Base-by-base conservation (phyloP, 2,888 invertebrate species). In the Dynastes maya region DNA sequence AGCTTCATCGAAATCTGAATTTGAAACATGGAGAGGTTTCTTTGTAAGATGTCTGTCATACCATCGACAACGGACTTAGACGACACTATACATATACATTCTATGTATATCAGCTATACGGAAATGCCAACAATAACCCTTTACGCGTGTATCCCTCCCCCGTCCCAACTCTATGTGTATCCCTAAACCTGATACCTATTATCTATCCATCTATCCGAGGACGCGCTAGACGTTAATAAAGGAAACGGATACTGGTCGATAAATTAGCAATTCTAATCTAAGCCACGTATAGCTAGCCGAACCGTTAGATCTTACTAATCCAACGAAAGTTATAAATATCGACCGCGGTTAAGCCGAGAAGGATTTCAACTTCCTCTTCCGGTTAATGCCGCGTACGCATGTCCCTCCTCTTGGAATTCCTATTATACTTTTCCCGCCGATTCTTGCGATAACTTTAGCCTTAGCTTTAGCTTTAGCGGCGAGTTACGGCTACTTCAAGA, bases 221-320 rank as follows among this genome's bases (percentile, higher is more conserved):
- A 45, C 45, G 8, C 22, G 55, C 16, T 58, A 5, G 55, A 16
- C 55, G 55, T 27, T 58, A 58, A 58, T 58, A 58, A 58, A 58
- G 55, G 55, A 58, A 58, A 22, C 55, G 55, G 55, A 58, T 58
- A 58, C 55, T 5, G 55, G 55, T 58, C 22, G 55, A 58, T 58
- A 22, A 58, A 58, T 58, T 58, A 58, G 55, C 22, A 16, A 58
- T 58, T 58, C 27, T 58, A 58, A 58, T 16, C 27, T 22, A 16
- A 27, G 9, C 8, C 22, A 58, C 55, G 55, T 22, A 45, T 8
- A 45, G 45, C 45, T 45, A 58, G 55, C 22, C 22, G 22, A 58
- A 58, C 55, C 22, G 55, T 16, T 58, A 58, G 22, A 58, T 58
- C 55, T 58, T 58, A 58, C 55, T 58, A 58, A 58, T 58, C 55